These are phyloP conservation scores for Calameuta filiformis DNA, from an alignment of 2,888 invertebrate species.

Conservation along the genomic window DNA sequence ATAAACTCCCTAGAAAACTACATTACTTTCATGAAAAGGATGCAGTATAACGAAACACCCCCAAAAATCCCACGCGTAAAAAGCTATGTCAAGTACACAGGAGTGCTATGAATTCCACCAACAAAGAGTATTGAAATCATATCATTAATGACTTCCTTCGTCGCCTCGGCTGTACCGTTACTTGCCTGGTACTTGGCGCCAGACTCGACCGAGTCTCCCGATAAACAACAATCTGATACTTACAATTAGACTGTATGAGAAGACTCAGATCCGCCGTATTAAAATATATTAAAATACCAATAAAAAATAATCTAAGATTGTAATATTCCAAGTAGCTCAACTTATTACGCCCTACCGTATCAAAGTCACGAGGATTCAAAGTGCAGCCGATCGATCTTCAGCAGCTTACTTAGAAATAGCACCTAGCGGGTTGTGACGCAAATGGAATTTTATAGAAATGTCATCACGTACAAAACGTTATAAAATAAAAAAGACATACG, in stretches of 20 bases:
- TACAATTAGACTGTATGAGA: background rate
- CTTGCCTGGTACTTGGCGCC: too few species aligned
- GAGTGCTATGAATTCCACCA: too few species aligned
- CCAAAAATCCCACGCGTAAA: too few species aligned
- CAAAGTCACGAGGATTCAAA: background rate
- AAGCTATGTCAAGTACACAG: too few species aligned
- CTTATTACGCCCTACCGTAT: background rate
- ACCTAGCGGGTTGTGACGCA: background rate
- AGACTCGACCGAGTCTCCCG: too few species aligned
- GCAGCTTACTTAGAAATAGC: background rate
- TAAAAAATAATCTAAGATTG: background rate
- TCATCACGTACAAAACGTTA: background rate
- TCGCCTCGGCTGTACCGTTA: too few species aligned
- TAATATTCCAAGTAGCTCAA: background rate
- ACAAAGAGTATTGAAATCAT: too few species aligned
- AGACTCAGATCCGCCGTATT: background rate
- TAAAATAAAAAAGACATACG: background rate
- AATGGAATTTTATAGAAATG: background rate
- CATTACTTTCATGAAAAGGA: background rate
- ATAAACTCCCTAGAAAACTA: too few species aligned
- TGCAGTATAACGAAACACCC: background rate
- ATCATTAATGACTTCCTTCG: too few species aligned
- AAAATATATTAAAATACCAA: background rate
- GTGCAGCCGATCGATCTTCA: background rate
- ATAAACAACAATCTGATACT: background rate